Evolutionary conservation across 1,140 invertebrate species (phyloP), one percentile per base, ranked within the genome.

Genomic region (Pachypsylla venusta): DNA sequence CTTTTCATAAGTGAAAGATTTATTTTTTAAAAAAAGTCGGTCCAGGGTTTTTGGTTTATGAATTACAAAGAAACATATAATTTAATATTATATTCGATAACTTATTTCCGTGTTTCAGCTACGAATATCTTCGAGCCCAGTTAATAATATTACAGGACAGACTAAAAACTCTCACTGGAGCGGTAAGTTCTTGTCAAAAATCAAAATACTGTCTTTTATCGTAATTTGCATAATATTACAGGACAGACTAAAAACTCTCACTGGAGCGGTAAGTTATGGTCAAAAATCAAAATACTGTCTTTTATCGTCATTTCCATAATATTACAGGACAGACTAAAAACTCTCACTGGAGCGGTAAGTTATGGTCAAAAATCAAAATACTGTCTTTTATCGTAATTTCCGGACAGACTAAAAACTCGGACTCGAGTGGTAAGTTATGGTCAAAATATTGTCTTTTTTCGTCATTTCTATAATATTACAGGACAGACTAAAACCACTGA

Each of bases 141-240:
- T 67, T 81, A 19, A 76, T 79, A 61, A 65, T 73, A 14, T 70
- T 81, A 2, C 79, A 81, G 65, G 76, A 77, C 30, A 74, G 74
- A 69, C 72, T 82, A 54, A 77, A 70, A 63, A 67, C 71, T 3
- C 77, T 78, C 63, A 81, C 79, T 26, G 79, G 80, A 30, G 79
- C 77, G 67, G 80, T 67, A 64, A 57, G 59, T 53, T 22, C 59
- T 19, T 48, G n/a, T 48, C 22, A 4, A 19, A 48, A 25, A 59
- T n/a, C n/a, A n/a, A n/a, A n/a, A n/a, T n/a, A n/a, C n/a, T n/a
- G n/a, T n/a, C n/a, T n/a, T n/a, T n/a, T n/a, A n/a, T n/a, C n/a
- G n/a, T n/a, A n/a, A n/a, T n/a, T n/a, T n/a, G n/a, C n/a, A 76
- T 79, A 61, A 65, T 73, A 14, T 70, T 81, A 2, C 79, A 81